These are phyloP conservation scores for Drosophila ananassae DNA, from an alignment of 1,140 invertebrate species.

Conservation along the genomic window DNA sequence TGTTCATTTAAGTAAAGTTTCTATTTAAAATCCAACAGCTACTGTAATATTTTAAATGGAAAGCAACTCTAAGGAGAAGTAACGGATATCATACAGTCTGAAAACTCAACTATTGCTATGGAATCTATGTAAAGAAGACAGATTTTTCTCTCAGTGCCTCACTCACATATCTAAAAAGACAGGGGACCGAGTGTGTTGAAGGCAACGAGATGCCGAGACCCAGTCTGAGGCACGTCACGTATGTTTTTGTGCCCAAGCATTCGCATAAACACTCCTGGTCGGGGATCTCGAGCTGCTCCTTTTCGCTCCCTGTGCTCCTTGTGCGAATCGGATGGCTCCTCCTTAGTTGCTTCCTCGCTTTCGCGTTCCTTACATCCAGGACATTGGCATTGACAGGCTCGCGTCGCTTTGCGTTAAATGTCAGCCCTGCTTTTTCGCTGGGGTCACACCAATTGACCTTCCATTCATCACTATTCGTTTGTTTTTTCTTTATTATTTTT, in stretches of 20 bases:
- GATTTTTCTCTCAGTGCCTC: background rate
- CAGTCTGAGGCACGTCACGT: conserved; percentile 63
- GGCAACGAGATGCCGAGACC: conserved; percentile 1
- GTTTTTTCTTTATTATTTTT: background rate
- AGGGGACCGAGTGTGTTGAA: background rate
- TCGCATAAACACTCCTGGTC: conserved; percentile 77
- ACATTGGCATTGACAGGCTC: conserved; percentile 76
- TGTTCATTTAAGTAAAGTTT: no score
- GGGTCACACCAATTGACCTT: conserved; percentile 80
- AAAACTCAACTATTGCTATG: no score
- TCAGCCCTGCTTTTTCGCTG: conserved; percentile 48
- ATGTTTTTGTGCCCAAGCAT: conserved; percentile 80
- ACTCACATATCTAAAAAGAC: conserved; percentile 1
- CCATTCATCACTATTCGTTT: conserved; percentile 65
- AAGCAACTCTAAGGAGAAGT: no score
- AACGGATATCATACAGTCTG: no score
- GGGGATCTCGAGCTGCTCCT: conserved; percentile 29
- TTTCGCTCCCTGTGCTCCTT: background rate
- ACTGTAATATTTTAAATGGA: no score
- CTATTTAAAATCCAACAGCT: no score
- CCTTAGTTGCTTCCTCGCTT: background rate
- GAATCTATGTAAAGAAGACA: no score
- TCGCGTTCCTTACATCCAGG: conserved; percentile 40
- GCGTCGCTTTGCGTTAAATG: conserved; percentile 76
- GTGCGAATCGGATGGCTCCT: background rate